These are phyloP conservation scores for Ichneumoninae sp. DNA, from an alignment of 2,888 invertebrate species.

Conservation along the genomic window DNA sequence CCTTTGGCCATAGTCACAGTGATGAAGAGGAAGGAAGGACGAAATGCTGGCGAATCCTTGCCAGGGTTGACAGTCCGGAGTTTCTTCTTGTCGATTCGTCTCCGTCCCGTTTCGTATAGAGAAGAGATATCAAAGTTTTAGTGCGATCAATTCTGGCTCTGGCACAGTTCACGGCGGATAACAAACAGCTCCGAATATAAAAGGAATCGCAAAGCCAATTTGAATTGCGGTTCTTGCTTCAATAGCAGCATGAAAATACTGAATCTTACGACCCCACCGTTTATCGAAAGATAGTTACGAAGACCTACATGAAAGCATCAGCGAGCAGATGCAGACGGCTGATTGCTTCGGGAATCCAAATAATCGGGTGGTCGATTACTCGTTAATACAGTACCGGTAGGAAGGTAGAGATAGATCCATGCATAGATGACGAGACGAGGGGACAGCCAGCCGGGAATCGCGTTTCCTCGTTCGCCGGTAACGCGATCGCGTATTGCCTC, in stretches of 20 bases:
- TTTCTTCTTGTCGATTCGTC: background rate
- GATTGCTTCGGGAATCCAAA: conserved; percentile 52
- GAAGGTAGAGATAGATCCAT: conserved; percentile 6
- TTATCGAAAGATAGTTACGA: conserved; percentile 16
- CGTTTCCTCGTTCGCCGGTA: conserved; percentile 63
- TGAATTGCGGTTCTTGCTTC: background rate
- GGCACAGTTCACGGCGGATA: background rate
- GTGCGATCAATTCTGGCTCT: background rate
- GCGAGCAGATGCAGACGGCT: conserved; percentile 15
- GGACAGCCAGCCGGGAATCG: conserved; percentile 50
- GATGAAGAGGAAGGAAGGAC: conserved; percentile 29
- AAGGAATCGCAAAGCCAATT: background rate
- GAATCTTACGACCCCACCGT: conserved; percentile 7
- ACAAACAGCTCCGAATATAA: background rate
- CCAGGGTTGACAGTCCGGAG: conserved; percentile 36
- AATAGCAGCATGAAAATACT: background rate
- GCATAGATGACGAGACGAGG: conserved; percentile 28
- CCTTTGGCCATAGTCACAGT: conserved; percentile 70
- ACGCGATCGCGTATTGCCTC: conserved; percentile 50
- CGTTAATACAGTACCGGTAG: conserved; percentile 40
- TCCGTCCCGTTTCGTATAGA: background rate
- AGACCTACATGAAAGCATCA: conserved; percentile 29
- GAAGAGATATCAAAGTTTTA: background rate
- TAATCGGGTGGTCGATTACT: conserved; percentile 63
- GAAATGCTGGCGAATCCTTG: conserved; percentile 19